A percentile compares a stretch with the other conserved stretches of the same genome.
Evolutionary conservation across 64 coral and sea anemone species (phyloP).

Genomic region (Pocillopora verrucosa): DNA sequence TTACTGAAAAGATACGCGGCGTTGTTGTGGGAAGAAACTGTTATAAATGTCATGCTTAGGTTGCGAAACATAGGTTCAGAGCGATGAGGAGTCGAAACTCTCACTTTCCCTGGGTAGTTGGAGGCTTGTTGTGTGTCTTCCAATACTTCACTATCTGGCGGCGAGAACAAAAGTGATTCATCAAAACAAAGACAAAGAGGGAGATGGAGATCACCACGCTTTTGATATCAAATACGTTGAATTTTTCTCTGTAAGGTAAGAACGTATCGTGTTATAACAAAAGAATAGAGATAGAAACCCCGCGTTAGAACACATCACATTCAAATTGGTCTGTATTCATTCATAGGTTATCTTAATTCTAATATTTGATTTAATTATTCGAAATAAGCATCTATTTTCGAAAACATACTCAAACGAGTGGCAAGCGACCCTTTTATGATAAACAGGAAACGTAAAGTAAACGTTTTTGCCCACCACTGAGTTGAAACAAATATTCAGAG

Average conservation of each 20-base stretch:
- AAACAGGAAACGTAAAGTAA: no score
- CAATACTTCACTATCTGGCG: background rate
- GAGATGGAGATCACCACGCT: background rate
- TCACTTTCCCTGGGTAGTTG: conserved; percentile 3
- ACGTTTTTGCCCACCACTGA: no score
- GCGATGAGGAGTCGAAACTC: conserved; percentile 12
- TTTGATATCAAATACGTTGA: conserved; percentile 30
- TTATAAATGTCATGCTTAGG: conserved; percentile 11
- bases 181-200: background rate
- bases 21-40: conserved; percentile 9
- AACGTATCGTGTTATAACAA: background rate
- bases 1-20: background rate
- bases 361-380: no score
- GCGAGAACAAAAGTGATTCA: background rate
- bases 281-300: background rate
- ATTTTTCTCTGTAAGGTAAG: conserved; percentile 37
- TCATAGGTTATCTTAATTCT: no score
- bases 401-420: no score
- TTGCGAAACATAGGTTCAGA: background rate
- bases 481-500: no score
- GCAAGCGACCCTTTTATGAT: no score
- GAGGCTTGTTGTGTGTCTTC: background rate
- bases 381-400: no score
- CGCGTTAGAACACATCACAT: no score
- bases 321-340: no score